Evolutionary conservation across 2,113 vertebrate genomes (phyloP).

Genomic region (Oreocharis arfaki): DNA sequence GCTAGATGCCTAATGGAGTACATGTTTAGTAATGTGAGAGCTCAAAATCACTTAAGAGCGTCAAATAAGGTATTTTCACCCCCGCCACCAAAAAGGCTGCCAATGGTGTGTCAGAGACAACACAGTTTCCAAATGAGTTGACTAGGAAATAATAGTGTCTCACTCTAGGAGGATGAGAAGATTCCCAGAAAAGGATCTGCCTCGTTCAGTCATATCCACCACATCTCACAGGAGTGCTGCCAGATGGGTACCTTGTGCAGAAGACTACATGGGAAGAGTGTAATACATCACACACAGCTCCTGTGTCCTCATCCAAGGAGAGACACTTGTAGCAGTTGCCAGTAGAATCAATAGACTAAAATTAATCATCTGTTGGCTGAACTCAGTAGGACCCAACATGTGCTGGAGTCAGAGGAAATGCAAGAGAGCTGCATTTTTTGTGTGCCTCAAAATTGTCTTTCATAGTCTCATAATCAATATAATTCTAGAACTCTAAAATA

Average conservation of each 20-base stretch:
- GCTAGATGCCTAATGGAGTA: neutral
- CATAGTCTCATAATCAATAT: neutral
- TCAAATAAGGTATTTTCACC: neutral
- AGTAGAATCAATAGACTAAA: conserved; percentile 4
- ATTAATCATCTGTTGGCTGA: conserved; percentile 23
- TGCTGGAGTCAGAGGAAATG: neutral
- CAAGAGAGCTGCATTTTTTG: neutral
- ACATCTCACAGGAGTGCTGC: neutral
- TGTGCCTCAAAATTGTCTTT: neutral
- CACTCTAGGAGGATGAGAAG: neutral
- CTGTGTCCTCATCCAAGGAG: neutral
- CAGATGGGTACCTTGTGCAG: neutral
- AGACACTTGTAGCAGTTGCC: neutral
- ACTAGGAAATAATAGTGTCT: neutral
- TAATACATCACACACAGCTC: neutral
- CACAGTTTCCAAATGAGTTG: neutral
- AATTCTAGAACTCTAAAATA: neutral
- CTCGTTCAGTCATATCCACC: neutral
- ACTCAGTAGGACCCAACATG: neutral
- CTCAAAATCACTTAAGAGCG: neutral
- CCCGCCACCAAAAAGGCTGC: neutral
- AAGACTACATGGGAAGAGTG: neutral
- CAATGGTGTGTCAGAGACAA: neutral
- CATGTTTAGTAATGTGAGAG: conserved; percentile 8
- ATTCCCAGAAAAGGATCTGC: neutral